Evolutionary conservation across 2,888 invertebrate genomes (phyloP).

Genomic region (Drosophila nr. perissopoda): DNA sequence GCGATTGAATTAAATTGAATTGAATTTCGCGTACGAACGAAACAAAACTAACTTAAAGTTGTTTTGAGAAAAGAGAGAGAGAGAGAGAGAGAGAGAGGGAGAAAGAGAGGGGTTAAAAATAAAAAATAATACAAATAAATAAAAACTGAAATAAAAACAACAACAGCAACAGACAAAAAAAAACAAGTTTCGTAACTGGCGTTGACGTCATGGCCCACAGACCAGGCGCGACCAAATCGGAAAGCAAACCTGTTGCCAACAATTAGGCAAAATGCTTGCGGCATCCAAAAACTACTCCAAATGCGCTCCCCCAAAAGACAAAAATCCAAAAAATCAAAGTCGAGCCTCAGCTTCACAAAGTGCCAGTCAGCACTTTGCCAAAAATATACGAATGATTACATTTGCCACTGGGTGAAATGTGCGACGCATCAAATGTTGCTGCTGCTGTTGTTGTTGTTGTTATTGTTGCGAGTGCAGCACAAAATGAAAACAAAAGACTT

Average conservation of each 20-base stretch:
- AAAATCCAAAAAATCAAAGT: conserved; percentile 6
- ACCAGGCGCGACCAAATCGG: conserved; percentile 46
- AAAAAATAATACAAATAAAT: conserved; percentile 44
- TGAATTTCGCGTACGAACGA: conserved; percentile 72
- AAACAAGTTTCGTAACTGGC: conserved; percentile 82
- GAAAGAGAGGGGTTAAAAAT: conserved; percentile 1
- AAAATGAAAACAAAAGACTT: conserved; percentile 75
- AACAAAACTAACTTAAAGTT: conserved; percentile 31
- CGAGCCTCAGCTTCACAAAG: conserved; percentile 2
- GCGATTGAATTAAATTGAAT: conserved; percentile 74
- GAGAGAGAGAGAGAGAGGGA: conserved; percentile 20
- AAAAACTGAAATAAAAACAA: conserved; percentile 38
- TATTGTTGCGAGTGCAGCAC: conserved; percentile 45
- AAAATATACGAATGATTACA: conserved; percentile 80
- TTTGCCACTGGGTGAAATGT: conserved; percentile 53
- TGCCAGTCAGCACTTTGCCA: conserved; percentile 68
- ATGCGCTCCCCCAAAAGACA: conserved; percentile 46
- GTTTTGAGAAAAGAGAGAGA: conserved; percentile 31
- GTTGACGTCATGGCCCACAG: conserved; percentile 77
- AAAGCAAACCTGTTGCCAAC: conserved; percentile 76
- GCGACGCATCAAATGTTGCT: conserved; percentile 31
- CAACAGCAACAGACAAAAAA: conserved; percentile 48
- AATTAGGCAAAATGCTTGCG: conserved; percentile 74
- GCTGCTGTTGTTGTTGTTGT: conserved; percentile 12
- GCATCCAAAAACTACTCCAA: conserved; percentile 69